These are phyloP conservation scores for Campodea augens DNA, from an alignment of 1,140 invertebrate species.

Conservation along the genomic window DNA sequence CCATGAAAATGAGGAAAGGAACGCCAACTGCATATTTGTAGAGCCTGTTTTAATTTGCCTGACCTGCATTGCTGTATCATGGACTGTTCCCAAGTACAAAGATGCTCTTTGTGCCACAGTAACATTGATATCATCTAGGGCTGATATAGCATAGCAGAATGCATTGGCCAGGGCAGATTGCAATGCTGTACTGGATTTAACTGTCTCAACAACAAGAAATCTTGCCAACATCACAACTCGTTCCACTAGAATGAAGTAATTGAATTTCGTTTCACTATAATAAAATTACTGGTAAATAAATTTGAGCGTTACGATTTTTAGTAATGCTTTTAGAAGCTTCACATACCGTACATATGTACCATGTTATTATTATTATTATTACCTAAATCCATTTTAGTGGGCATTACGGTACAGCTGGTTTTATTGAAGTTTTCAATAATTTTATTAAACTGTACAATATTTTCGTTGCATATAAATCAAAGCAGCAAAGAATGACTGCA, in stretches of 20 bases:
- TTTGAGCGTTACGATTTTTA: no score
- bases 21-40: no score
- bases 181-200: constrained; percentile 60
- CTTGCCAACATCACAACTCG: constrained; percentile 76
- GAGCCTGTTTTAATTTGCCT: no score
- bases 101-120: constrained; percentile 85
- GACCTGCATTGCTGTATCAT: constrained; percentile 61
- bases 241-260: constrained; percentile 45
- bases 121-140: constrained; percentile 87
- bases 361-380: no score
- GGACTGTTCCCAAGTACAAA: constrained; percentile 82
- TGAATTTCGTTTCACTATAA: background rate
- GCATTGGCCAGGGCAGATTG: constrained; percentile 90
- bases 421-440: no score
- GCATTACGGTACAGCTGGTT: no score
- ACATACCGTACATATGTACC: background rate
- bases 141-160: constrained; percentile 89
- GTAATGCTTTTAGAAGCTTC: constrained; percentile 3
- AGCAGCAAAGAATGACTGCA: no score
- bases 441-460: no score
- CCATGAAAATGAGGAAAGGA: no score
- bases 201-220: constrained; percentile 74
- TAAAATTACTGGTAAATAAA: background rate
- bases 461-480: no score
- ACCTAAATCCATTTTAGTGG: no score